Evolutionary conservation across 1,140 invertebrate species (phyloP).

Genomic region (Drosophila chauvacae): DNA sequence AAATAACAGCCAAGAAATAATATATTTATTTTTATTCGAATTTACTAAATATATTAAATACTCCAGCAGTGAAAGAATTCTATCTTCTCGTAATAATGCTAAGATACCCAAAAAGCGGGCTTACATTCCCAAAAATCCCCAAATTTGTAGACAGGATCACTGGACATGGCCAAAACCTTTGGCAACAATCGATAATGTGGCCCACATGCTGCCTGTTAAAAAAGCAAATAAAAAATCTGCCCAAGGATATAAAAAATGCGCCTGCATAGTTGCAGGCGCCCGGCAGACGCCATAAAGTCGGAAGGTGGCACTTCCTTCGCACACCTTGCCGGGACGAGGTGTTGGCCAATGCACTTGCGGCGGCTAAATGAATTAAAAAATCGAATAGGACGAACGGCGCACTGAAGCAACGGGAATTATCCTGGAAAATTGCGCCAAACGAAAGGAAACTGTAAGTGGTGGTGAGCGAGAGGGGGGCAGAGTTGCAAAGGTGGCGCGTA

Average conservation of each 20-base stretch:
- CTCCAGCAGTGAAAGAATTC: no score
- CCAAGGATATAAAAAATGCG: conserved; percentile 30
- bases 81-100: no score
- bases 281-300: conserved; percentile 21
- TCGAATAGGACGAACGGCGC: conserved; percentile 19
- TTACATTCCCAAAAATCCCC: neutral
- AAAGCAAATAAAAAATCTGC: neutral
- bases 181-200: conserved; percentile 13
- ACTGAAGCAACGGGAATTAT: conserved; percentile 41
- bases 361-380: conserved; percentile 40
- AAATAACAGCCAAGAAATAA: neutral
- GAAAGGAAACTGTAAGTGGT: conserved; percentile 45
- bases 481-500: neutral
- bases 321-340: conserved; percentile 18
- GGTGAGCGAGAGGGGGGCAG: neutral
- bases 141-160: neutral
- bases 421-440: conserved; percentile 37
- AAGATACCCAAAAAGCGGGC: neutral
- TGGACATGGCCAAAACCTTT: neutral
- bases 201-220: neutral
- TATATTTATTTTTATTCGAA: neutral
- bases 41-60: no score
- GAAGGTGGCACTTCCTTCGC: neutral
- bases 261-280: conserved; percentile 40
- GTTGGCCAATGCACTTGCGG: conserved; percentile 52